Percentiles rank a stretch among this genome's conserved stretches.
Conservation (phyloP, 2,113 vertebrate genomes). For the Platysternon megacephalum region DNA sequence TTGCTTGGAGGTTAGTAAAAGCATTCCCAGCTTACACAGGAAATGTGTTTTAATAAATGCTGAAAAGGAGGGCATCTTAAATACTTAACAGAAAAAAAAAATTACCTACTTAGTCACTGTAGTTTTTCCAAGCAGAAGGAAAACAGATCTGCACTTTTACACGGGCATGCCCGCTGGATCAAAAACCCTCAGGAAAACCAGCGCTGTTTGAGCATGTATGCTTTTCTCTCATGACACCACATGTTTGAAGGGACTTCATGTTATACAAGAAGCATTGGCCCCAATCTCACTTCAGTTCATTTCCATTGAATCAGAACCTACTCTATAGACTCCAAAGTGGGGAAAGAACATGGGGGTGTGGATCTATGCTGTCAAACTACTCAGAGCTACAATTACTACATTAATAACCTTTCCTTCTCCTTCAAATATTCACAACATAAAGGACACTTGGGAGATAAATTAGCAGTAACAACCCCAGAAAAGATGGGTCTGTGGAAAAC, state of each 20-base stretch:
- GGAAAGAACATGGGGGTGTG: background rate
- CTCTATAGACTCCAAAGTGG: background rate
- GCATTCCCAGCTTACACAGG: constrained; percentile 11
- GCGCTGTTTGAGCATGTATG: background rate
- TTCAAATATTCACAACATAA: background rate
- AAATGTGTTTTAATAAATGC: background rate
- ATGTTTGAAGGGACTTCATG: background rate
- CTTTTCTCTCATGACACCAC: accelerated
- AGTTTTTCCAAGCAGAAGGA: background rate
- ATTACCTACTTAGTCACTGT: background rate
- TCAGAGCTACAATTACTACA: accelerated
- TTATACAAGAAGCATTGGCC: accelerated
- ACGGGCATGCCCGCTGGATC: background rate
- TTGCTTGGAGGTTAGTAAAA: background rate
- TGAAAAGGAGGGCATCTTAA: constrained; percentile 27
- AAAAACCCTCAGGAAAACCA: background rate
- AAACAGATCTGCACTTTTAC: background rate
- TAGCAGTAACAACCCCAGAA: background rate
- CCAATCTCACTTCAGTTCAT: background rate
- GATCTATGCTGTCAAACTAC: background rate
- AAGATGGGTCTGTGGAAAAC: background rate
- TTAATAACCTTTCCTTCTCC: background rate
- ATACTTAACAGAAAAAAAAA: background rate
- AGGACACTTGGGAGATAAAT: background rate
- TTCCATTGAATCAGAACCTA: background rate